Conservation (phyloP, 2,888 invertebrate species). For the Heliconius charithonia region DNA sequence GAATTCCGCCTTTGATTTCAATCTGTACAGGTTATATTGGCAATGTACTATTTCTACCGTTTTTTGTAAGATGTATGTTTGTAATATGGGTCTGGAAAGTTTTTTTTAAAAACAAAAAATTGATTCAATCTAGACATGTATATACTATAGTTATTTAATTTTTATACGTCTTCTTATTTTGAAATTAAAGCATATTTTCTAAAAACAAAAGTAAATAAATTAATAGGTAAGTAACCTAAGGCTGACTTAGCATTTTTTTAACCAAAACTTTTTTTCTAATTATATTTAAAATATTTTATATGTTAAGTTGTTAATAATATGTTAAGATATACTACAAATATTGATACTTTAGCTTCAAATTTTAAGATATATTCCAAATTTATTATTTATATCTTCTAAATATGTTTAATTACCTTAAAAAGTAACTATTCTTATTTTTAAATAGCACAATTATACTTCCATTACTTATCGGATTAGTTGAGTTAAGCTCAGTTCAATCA, state of each 20-base stretch:
- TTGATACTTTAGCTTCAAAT: background rate
- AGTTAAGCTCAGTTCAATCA: conserved; percentile 11
- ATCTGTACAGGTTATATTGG: conserved; percentile 42
- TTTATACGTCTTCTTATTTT: too few relatives aligned
- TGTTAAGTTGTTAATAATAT: too few relatives aligned
- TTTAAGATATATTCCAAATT: background rate
- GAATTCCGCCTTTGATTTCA: conserved; percentile 54
- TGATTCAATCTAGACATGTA: too few relatives aligned
- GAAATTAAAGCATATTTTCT: too few relatives aligned
- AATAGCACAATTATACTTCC: conserved; percentile 7
- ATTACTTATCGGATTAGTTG: conserved; percentile 9
- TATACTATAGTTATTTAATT: too few relatives aligned
- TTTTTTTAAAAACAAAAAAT: background rate
- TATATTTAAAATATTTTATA: too few relatives aligned
- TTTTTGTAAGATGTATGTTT: background rate
- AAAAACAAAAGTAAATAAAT: too few relatives aligned
- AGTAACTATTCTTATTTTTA: background rate
- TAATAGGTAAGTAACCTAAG: too few relatives aligned
- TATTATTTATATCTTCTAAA: background rate
- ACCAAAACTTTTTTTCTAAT: too few relatives aligned
- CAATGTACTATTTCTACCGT: background rate
- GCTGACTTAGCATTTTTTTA: too few relatives aligned
- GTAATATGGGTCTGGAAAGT: background rate
- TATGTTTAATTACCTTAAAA: background rate
- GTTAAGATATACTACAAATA: too few relatives aligned